These are phyloP conservation scores for Clivina fossor DNA, from an alignment of 2,888 invertebrate genomes.

Conservation along the genomic window DNA sequence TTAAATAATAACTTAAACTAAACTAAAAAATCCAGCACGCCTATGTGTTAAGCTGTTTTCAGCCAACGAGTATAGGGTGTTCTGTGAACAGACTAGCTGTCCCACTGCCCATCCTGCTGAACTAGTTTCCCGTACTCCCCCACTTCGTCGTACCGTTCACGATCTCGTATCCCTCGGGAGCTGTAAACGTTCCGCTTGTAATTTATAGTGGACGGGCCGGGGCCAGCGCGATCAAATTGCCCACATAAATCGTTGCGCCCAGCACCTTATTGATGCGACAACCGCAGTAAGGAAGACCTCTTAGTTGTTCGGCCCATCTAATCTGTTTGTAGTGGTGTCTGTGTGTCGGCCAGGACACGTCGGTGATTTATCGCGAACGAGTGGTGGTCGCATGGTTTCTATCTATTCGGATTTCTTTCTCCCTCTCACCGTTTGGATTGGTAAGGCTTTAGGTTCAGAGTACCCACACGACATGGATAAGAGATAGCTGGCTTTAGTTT, in stretches of 20 bases:
- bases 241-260: slow-evolving; percentile 49
- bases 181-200: slow-evolving; percentile 34
- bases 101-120: background rate
- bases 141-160: slow-evolving; percentile 24
- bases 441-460: no score
- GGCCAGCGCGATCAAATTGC: slow-evolving; percentile 49
- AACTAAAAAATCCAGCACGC: no score
- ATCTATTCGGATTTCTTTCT: no score
- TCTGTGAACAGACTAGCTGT: no score
- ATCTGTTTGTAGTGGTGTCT: slow-evolving; percentile 43
- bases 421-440: no score
- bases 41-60: background rate
- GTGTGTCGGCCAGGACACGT: slow-evolving; percentile 18
- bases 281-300: slow-evolving; percentile 46
- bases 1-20: no score
- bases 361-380: slow-evolving; percentile 33
- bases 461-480: background rate
- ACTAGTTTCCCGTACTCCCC: no score
- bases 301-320: slow-evolving; percentile 46
- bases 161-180: slow-evolving; percentile 24
- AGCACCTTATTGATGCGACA: slow-evolving; percentile 50
- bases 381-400: slow-evolving; percentile 28
- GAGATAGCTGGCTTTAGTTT: no score
- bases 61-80: no score
- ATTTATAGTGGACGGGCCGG: slow-evolving; percentile 45